Conservation (phyloP, 2,888 invertebrate species). For the Eupeodes luniger region DNA sequence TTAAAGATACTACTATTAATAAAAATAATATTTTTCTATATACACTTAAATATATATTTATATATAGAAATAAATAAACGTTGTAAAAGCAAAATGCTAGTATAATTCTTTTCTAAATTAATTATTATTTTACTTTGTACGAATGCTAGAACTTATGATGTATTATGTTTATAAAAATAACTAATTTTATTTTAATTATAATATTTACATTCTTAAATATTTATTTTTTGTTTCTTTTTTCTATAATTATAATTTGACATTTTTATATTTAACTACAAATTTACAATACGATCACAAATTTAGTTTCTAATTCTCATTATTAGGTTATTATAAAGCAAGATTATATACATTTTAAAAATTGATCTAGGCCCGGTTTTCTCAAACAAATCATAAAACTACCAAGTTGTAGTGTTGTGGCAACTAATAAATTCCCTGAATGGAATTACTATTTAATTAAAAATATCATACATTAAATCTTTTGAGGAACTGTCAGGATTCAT, state of each 20-base stretch:
- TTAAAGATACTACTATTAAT: neutral
- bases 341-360: neutral
- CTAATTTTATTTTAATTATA: constrained; percentile 31
- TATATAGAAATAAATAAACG: constrained; percentile 23
- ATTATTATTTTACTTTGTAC: constrained; percentile 51
- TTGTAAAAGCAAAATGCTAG: constrained; percentile 48
- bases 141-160: constrained; percentile 58
- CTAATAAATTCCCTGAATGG: too few species aligned
- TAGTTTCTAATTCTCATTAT: constrained; percentile 42
- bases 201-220: constrained; percentile 60
- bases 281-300: constrained; percentile 71
- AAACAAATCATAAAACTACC: neutral
- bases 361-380: neutral
- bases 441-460: too few species aligned
- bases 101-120: neutral
- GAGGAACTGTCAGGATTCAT: too few species aligned
- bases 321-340: neutral
- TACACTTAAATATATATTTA: constrained; percentile 28
- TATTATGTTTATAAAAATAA: constrained; percentile 55
- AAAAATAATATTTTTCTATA: neutral
- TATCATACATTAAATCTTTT: too few species aligned
- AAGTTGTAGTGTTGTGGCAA: too few species aligned
- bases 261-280: constrained; percentile 42
- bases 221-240: constrained; percentile 9
- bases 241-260: constrained; percentile 37